Evolutionary conservation across 2,113 vertebrate species (phyloP), one percentile per base, ranked within the genome.

Genomic region (Notarius quadriscutis): DNA sequence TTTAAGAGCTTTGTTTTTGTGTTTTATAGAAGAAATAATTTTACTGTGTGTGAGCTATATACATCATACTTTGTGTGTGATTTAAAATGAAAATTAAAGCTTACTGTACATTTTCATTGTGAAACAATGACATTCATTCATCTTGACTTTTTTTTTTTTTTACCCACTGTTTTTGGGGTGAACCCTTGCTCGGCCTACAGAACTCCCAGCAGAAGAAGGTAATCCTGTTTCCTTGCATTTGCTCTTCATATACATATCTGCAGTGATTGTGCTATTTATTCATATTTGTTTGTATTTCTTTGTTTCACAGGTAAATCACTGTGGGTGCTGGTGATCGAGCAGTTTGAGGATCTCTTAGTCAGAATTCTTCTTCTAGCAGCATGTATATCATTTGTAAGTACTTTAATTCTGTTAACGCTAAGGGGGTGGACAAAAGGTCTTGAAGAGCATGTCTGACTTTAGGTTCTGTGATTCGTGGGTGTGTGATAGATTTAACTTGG

Each of bases 351-450:
- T 92, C 93, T 99, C 88, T 93, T 99, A 91, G 98, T 99, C 93
- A 96, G 98, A 94, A 99, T 99, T 95, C 96, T 99, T 91, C 95
- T 99, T 91, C 93, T 99, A 91, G 98, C 98, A 86, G 98, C 98
- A 82, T 99, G 98, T 94, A 99, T 99, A 96, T 99, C 98, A 88
- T 99, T 99, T 93, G 97, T 99, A 96, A 99, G 97, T 98, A 97
- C 8, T 11, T 77, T 62, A 1, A 22, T 8, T 20, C 60, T 1
- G 6, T 62, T 62, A 6, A 14, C 5, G 4, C 7, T 57, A 12
- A 12, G 55, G 2, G 55, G 11, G 14, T 12, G 11, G 55, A 20
- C 7, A 1, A 34, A 55, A 14, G 15, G 11, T 18, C n/a, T 0
- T 53, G 22, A 79, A 20, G 15, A 15, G 5, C 20, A 5, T 58